A percentile compares a stretch with the other conserved stretches of the same genome.
Conservation (phyloP, 2,113 vertebrate species). For the Microcebus ravelobensis region DNA sequence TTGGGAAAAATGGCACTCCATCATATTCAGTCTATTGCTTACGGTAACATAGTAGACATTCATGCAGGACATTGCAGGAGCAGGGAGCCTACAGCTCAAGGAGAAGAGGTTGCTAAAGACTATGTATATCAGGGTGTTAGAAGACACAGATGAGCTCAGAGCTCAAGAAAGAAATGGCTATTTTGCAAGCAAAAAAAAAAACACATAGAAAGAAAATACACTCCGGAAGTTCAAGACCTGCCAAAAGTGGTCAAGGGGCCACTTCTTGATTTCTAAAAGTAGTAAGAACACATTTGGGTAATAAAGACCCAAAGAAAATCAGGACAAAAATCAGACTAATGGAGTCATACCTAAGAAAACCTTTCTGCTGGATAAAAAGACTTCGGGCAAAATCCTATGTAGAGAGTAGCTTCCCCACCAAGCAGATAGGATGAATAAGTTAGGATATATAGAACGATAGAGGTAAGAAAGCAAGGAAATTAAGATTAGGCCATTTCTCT, state of each 20-base stretch:
- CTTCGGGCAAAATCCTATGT: not conserved
- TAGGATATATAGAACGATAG: not conserved
- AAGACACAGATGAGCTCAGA: not conserved
- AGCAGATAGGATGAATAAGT: not conserved
- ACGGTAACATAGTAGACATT: not conserved
- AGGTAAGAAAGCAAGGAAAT: not conserved
- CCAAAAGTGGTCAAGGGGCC: not conserved
- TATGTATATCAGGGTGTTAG: not conserved
- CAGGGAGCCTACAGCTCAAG: too few relatives aligned
- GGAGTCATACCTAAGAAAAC: not conserved
- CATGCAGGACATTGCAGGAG: not conserved
- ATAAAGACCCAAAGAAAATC: not conserved
- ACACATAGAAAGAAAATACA: not conserved
- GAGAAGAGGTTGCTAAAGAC: too few relatives aligned
- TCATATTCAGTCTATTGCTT: not conserved
- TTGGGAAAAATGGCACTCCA: not conserved
- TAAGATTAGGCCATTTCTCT: not conserved
- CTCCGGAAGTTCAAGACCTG: not conserved
- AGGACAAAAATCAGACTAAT: not conserved
- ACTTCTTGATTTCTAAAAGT: not conserved
- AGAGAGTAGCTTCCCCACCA: not conserved
- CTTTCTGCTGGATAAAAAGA: not conserved
- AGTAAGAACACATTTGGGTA: not conserved
- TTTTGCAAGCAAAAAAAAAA: not conserved
- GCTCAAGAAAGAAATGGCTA: not conserved